A percentile compares a stretch with the other conserved stretches of the same genome.
Evolutionary conservation across 2,797 vertebrate species (phyloP).

Genomic region (Anabas testudineus): DNA sequence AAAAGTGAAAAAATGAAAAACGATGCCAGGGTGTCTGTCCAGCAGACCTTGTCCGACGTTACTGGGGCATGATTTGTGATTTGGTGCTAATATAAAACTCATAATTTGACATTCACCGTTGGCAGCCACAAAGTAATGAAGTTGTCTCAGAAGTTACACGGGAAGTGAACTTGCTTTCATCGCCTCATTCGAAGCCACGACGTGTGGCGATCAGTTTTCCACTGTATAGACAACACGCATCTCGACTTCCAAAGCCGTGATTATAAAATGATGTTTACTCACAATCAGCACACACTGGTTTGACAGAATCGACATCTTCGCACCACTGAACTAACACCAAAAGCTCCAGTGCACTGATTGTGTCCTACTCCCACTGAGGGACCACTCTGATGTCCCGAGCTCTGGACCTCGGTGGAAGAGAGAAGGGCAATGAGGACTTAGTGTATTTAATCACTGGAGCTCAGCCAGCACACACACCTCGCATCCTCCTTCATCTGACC

Average conservation of each 20-base stretch:
- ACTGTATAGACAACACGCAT: conserved; percentile 15
- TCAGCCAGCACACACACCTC: conserved; percentile 57
- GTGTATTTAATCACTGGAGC: conserved; percentile 70
- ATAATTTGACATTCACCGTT: conserved; percentile 33
- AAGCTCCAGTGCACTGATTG: conserved; percentile 31
- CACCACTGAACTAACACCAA: conserved; percentile 38
- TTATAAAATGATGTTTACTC: conserved; percentile 44
- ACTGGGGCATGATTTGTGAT: conserved; percentile 20
- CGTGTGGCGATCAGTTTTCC: conserved; percentile 23
- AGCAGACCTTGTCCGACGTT: neutral
- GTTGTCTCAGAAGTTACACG: conserved; percentile 1
- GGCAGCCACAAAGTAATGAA: conserved; percentile 40
- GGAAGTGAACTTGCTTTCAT: conserved; percentile 43
- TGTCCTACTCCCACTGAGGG: conserved; percentile 28
- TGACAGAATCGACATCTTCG: conserved; percentile 24
- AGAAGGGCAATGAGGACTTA: conserved; percentile 53
- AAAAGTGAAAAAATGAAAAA: neutral
- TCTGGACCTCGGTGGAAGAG: conserved; percentile 45
- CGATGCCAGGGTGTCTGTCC: conserved; percentile 14
- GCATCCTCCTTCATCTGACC: conserved; percentile 72
- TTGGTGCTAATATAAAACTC: conserved; percentile 32
- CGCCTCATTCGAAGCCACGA: conserved; percentile 16
- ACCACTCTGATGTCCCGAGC: conserved; percentile 61
- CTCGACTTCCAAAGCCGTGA: conserved; percentile 34
- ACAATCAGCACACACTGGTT: conserved; percentile 14